Evolutionary conservation across 2,888 invertebrate species (phyloP), one percentile per base, ranked within the genome.

Genomic region (Spicauda simplicius): DNA sequence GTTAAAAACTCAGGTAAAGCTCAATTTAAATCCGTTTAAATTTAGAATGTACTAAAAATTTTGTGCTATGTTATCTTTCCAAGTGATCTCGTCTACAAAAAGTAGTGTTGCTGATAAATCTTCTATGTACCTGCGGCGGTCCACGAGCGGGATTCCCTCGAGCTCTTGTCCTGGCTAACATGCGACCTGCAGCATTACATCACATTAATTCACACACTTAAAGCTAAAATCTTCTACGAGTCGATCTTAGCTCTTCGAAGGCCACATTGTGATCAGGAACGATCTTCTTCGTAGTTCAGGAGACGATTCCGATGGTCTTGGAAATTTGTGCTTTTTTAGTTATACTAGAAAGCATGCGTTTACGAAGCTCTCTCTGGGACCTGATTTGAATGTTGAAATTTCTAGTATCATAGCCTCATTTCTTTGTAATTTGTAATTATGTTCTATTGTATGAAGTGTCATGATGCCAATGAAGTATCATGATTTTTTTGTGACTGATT

Each of bases 141-240:
- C 92, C 92, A 92, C 52, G 87, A 77, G 33, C 92, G 82, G 30
- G 85, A 79, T 58, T 93, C 92, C 80, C 92, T 79, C 33, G 87
- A 78, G 58, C 81, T 80, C 85, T 93, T 91, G 81, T 93, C 92
- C 81, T 90, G 90, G 84, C 82, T 86, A 76, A 90, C 87, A 85
- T 90, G 88, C 69, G 92, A 92, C 90, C 92, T 92, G 92, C 20
- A 62, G 67, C 67, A 67, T 67, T 67, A 25, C 81, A 86, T 60
- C 55, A 61, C 30, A 69, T 68, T 64, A 68, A 18, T 65, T 70
- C 68, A 67, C 71, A 71, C 55, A 60, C 58, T 68, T 68, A 62
- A 18, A 14, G 48, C 18, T 37, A 50, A 61, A 50, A n/a, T 18
- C 50, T 50, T 50, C 50, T 8, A 50, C 16, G 18, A 50, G n/a